Percentiles rank a stretch among this genome's conserved stretches.
phyloP scores from a whole-genome alignment of 92 coral and sea anemone genomes.

The Nematostella vectensis region DNA sequence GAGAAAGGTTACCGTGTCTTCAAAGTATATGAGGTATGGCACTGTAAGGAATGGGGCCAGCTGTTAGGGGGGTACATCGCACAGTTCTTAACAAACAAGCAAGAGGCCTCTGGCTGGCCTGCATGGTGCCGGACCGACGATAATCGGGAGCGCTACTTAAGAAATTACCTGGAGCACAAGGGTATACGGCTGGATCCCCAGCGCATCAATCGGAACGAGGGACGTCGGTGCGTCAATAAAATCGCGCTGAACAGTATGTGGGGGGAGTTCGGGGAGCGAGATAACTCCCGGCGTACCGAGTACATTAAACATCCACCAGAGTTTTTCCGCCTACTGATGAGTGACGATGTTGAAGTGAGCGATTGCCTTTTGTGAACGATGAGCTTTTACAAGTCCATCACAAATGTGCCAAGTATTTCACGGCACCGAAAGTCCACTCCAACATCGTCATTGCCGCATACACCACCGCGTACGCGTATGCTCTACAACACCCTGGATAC shows the following conservation, averaged over 20 bases:
- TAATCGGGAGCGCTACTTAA: conserved; percentile 15
- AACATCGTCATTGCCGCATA: conserved; percentile 28
- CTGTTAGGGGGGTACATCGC: conserved; percentile 35
- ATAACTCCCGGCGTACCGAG: conserved; percentile 33
- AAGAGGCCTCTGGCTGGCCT: conserved; percentile 35
- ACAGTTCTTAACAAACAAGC: conserved; percentile 47
- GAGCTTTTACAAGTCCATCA: conserved; percentile 15
- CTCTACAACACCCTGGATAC: not conserved
- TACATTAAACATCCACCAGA: conserved; percentile 23
- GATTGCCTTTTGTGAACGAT: conserved; percentile 27
- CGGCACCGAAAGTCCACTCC: conserved; percentile 10
- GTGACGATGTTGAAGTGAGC: conserved; percentile 19
- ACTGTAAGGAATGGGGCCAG: conserved; percentile 14
- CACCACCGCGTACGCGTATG: conserved; percentile 25
- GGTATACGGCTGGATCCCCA: conserved; percentile 24
- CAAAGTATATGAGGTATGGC: conserved; percentile 35
- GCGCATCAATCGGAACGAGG: conserved; percentile 30
- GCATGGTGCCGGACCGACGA: conserved; percentile 26
- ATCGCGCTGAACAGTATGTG: conserved; percentile 32
- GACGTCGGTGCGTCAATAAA: too few relatives aligned
- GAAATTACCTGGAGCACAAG: conserved; percentile 18
- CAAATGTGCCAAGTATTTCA: conserved; percentile 4
- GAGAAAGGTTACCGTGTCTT: conserved; percentile 22
- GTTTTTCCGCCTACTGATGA: conserved; percentile 25
- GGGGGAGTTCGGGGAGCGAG: conserved; percentile 36